These are phyloP conservation scores for Phengaris alcon DNA, from an alignment of 2,888 invertebrate genomes.

Conservation along the genomic window DNA sequence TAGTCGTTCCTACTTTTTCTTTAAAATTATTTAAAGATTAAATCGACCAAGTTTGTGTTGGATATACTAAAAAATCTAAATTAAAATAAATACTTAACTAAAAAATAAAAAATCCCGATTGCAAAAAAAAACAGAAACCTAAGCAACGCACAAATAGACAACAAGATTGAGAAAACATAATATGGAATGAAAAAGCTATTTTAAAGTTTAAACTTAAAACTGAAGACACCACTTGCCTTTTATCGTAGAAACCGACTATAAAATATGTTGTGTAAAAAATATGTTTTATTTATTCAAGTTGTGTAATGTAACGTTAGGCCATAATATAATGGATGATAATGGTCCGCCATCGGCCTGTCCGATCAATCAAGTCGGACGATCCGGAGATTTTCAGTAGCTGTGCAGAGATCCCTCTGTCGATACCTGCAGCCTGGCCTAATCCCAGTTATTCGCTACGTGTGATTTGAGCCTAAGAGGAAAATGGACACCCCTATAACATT, in stretches of 20 bases:
- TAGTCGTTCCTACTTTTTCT: no score
- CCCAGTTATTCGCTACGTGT: background rate
- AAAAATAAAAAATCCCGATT: no score
- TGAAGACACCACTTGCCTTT: background rate
- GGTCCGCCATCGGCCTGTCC: background rate
- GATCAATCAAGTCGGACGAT: constrained; percentile 13
- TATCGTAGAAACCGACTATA: background rate
- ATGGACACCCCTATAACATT: no score
- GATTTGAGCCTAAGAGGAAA: background rate
- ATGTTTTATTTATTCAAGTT: background rate
- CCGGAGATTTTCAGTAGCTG: background rate
- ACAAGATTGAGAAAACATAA: no score
- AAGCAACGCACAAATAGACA: no score
- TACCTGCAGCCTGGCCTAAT: background rate
- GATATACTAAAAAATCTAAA: no score
- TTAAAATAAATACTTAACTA: no score
- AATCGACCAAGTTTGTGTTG: no score
- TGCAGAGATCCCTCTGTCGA: background rate
- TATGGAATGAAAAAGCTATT: no score
- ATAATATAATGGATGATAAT: constrained; percentile 17
- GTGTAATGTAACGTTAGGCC: background rate
- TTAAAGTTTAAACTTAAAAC: no score
- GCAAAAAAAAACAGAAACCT: no score
- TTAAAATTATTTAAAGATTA: no score
- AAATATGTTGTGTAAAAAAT: background rate